Base-by-base conservation (phyloP, 2,113 vertebrate genomes). In the Tachysurus vachellii region DNA sequence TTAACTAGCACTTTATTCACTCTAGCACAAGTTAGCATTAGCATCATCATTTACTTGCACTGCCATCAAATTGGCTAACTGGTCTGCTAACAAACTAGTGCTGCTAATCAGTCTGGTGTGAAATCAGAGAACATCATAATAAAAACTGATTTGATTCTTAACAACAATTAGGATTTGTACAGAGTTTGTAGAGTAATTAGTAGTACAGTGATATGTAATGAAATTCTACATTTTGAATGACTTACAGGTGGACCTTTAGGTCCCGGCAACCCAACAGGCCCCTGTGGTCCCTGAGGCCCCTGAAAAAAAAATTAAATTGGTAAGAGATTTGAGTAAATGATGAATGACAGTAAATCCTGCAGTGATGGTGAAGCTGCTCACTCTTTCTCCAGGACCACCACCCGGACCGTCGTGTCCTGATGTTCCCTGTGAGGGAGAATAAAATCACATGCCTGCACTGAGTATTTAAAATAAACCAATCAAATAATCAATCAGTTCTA, bases 211-310 rank as follows among this genome's bases (percentile, higher is more conserved):
- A 79, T 79, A 0, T 16, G 16, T 11, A 36, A 31, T 2, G 21
- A 26, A 47, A 26, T 77, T 61, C 28, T 80, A 12, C 75, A 81
- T 31, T 11, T 31, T 42, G 2, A 42, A 47, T 66, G 1, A 96
- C 97, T 97, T 94, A 99, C 98, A 92, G 96, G 97, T 82, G 98
- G 98, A 85, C 98, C 98, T 93, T 99, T 99, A 1, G 97, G 98
- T 93, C 98, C 98, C 0, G 97, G 95, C 85, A 99, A 97, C 87
- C 98, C 98, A 77, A 98, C 97, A 8, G 98, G 97, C 88, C 98
- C 98, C 92, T 99, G 98, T 54, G 98, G 97, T 91, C 98, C 98
- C 97, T 97, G 97, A 1, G 97, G 98, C 92, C 98, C 98, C 98
- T 95, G 82, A 85, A 91, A 94, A 26, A 89, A 88, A 73, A 77